phyloP scores from a whole-genome alignment of 2,888 invertebrate genomes.

The Caenorhabditis zanzibari region DNA sequence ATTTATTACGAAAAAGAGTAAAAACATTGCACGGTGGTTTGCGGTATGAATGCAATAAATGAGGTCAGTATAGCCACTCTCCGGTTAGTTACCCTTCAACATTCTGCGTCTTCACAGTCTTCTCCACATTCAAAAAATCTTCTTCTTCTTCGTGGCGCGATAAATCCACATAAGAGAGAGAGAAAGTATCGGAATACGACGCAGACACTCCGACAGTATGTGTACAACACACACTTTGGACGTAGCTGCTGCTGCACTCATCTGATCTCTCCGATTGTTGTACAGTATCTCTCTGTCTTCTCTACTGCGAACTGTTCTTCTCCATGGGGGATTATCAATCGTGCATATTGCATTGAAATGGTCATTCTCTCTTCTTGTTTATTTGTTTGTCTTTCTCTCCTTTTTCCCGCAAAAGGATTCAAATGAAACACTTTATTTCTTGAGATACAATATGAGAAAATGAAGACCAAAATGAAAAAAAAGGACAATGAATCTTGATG shows the following conservation, averaged over 20 bases:
- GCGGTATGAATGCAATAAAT: slow-evolving; percentile 58
- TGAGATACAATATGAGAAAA: slow-evolving; percentile 11
- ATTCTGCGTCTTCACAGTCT: slow-evolving; percentile 42
- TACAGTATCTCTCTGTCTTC: slow-evolving; percentile 5
- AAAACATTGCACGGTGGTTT: slow-evolving; percentile 59
- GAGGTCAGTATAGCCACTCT: slow-evolving; percentile 57
- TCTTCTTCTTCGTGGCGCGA: slow-evolving; percentile 50
- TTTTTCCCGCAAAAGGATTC: slow-evolving; percentile 31
- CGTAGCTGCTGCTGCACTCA: slow-evolving; percentile 48
- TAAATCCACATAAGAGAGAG: slow-evolving; percentile 56
- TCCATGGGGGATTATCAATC: slow-evolving; percentile 35
- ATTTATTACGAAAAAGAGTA: slow-evolving; percentile 26
- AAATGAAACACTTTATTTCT: slow-evolving; percentile 58
- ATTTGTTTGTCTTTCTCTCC: slow-evolving; percentile 44
- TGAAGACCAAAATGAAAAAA: background rate
- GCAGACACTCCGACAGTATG: slow-evolving; percentile 53
- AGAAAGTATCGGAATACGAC: slow-evolving; percentile 11
- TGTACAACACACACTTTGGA: slow-evolving; percentile 60
- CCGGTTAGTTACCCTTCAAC: slow-evolving; percentile 27
- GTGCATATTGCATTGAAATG: slow-evolving; percentile 34
- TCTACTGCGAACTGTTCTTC: slow-evolving; percentile 39
- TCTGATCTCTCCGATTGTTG: slow-evolving; percentile 13
- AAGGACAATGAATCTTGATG: no score
- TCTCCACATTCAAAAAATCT: slow-evolving; percentile 13
- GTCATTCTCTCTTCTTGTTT: slow-evolving; percentile 45